Evolutionary conservation across 35 echinoderm and acorn worm species (phyloP).

Genomic region (Stichopus chloronotus): DNA sequence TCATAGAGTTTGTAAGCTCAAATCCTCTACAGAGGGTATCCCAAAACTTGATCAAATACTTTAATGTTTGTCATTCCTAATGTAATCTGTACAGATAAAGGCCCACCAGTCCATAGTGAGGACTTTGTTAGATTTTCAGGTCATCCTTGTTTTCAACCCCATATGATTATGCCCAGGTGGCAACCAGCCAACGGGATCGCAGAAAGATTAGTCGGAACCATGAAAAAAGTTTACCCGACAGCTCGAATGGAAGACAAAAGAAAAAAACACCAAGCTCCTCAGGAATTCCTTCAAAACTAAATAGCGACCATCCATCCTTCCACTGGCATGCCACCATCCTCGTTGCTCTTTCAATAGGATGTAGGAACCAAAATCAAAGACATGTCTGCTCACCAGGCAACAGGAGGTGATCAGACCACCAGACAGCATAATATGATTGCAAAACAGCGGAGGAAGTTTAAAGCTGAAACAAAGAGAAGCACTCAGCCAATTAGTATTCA

Average conservation of each 20-base stretch:
- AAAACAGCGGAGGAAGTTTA: slow-evolving; percentile 23
- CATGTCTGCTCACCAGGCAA: not conserved
- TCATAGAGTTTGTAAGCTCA: slow-evolving; percentile 71
- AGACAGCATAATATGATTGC: not conserved
- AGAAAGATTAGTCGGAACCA: not conserved
- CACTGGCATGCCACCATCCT: slow-evolving; percentile 50
- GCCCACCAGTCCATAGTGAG: slow-evolving; percentile 23
- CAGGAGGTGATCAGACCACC: not conserved
- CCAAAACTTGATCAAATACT: slow-evolving; percentile 73
- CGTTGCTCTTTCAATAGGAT: slow-evolving; percentile 36
- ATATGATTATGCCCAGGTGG: not conserved
- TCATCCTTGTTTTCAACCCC: not conserved
- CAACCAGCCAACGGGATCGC: not conserved
- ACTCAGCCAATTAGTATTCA: not conserved
- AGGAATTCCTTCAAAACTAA: slow-evolving; percentile 73
- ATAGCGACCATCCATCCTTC: slow-evolving; percentile 63
- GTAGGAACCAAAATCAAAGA: slow-evolving; percentile 30
- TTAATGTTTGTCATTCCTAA: slow-evolving; percentile 61
- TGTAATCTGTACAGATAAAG: slow-evolving; percentile 73
- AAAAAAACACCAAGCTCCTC: slow-evolving; percentile 43
- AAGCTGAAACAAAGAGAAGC: not conserved
- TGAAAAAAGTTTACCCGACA: slow-evolving; percentile 16
- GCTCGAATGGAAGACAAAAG: slow-evolving; percentile 40
- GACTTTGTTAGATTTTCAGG: not conserved
- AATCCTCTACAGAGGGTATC: slow-evolving; percentile 70